Conservation (phyloP, 2,888 invertebrate species). For the Cryptocheilus praepositus region DNA sequence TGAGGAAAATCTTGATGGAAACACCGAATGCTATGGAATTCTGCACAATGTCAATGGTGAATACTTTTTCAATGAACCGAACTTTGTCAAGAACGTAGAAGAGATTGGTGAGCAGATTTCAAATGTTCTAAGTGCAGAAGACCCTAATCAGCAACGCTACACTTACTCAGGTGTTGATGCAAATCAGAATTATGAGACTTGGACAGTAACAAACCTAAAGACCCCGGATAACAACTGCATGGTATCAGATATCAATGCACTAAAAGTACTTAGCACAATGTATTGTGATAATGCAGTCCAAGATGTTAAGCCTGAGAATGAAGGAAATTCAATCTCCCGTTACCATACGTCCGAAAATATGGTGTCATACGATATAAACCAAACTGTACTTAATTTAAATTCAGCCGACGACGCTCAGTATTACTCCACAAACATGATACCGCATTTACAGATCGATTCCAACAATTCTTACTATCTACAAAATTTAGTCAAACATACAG, state of each 20-base stretch:
- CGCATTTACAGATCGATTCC: constrained; percentile 35
- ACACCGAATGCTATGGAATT: constrained; percentile 49
- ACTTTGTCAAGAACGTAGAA: constrained; percentile 40
- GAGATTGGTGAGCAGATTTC: constrained; percentile 44
- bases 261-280: constrained; percentile 47
- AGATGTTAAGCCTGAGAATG: constrained; percentile 18
- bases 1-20: constrained; percentile 51
- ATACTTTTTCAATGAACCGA: constrained; percentile 42
- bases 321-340: constrained; percentile 36
- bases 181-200: constrained; percentile 63
- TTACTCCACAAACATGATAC: constrained; percentile 37
- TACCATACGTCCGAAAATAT: constrained; percentile 35
- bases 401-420: constrained; percentile 37
- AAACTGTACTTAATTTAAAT: constrained; percentile 36
- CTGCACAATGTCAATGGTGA: constrained; percentile 46
- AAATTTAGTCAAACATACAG: constrained; percentile 43
- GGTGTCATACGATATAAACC: constrained; percentile 31
- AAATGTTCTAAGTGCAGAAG: constrained; percentile 33
- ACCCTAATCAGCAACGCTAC: constrained; percentile 47
- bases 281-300: constrained; percentile 47
- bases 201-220: constrained; percentile 57
- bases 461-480: constrained; percentile 49
- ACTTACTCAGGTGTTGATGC: constrained; percentile 44
- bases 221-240: constrained; percentile 23
- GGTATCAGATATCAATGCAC: constrained; percentile 34